Evolutionary conservation across 1,140 invertebrate genomes (phyloP).

Genomic region (Monomorium pharaonis): DNA sequence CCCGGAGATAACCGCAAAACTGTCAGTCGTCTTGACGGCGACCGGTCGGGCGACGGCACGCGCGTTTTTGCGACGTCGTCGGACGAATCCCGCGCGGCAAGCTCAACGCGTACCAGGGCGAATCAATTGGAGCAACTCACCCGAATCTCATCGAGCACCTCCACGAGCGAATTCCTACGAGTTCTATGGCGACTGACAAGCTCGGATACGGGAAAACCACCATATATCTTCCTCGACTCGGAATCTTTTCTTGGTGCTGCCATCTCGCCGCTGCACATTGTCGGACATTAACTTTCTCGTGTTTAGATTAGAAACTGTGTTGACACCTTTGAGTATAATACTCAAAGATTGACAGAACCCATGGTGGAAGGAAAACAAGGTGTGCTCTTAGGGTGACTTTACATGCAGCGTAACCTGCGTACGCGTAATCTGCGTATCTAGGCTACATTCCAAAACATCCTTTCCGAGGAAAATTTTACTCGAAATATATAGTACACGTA

Average conservation of each 20-base stretch:
- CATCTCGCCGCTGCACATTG: neutral
- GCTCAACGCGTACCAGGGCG: neutral
- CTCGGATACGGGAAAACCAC: neutral
- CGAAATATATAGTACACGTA: too few species aligned
- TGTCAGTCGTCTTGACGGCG: slow-evolving; percentile 20
- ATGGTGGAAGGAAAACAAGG: too few species aligned
- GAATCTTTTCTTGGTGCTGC: neutral
- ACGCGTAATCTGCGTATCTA: too few species aligned
- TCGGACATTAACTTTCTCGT: neutral
- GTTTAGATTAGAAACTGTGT: neutral
- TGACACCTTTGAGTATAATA: too few species aligned
- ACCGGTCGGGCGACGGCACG: neutral
- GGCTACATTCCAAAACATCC: too few species aligned
- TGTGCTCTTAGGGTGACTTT: too few species aligned
- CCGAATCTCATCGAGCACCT: slow-evolving; percentile 69
- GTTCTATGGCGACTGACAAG: slow-evolving; percentile 65
- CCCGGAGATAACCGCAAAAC: slow-evolving; percentile 58
- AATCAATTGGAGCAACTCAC: slow-evolving; percentile 67
- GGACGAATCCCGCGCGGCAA: neutral
- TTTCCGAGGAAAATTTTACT: too few species aligned
- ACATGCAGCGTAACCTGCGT: too few species aligned
- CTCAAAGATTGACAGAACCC: too few species aligned
- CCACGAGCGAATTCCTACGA: slow-evolving; percentile 51
- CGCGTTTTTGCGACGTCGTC: neutral
- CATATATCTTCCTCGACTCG: slow-evolving; percentile 11